phyloP scores from a whole-genome alignment of 2,888 invertebrate genomes.

The Andrena minutula region DNA sequence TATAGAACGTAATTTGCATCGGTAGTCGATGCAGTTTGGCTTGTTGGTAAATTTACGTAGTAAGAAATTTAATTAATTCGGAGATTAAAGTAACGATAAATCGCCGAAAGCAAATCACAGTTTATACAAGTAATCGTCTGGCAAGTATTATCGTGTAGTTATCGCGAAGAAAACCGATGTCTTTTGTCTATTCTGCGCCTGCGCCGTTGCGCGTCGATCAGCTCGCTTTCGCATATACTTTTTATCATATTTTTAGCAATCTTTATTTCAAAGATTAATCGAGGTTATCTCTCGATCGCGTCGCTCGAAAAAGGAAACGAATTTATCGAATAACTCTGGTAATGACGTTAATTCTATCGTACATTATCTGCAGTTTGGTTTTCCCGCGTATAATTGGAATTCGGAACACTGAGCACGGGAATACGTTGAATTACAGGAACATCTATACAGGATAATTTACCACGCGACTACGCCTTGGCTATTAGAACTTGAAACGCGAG shows the following conservation, averaged over 20 bases:
- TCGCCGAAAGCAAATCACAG: background rate
- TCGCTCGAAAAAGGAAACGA: background rate
- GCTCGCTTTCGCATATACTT: background rate
- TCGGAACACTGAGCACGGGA: no score
- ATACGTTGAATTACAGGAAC: no score
- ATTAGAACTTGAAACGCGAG: background rate
- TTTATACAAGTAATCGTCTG: background rate
- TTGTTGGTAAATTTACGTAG: background rate
- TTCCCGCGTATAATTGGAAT: background rate
- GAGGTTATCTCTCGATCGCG: background rate
- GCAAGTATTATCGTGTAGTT: background rate
- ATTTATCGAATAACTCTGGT: background rate
- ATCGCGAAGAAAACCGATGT: slow-evolving; percentile 2
- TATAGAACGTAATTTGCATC: background rate
- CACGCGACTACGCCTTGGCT: background rate
- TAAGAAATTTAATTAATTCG: background rate
- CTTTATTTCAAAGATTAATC: background rate
- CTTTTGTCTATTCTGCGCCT: background rate
- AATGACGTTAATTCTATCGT: background rate
- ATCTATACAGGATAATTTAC: no score
- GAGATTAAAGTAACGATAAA: background rate
- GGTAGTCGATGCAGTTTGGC: background rate
- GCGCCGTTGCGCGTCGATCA: background rate
- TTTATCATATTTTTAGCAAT: background rate
- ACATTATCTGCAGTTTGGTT: slow-evolving; percentile 11